These are phyloP conservation scores for Galerucella calmariensis DNA, from an alignment of 2,888 invertebrate species.

Conservation along the genomic window DNA sequence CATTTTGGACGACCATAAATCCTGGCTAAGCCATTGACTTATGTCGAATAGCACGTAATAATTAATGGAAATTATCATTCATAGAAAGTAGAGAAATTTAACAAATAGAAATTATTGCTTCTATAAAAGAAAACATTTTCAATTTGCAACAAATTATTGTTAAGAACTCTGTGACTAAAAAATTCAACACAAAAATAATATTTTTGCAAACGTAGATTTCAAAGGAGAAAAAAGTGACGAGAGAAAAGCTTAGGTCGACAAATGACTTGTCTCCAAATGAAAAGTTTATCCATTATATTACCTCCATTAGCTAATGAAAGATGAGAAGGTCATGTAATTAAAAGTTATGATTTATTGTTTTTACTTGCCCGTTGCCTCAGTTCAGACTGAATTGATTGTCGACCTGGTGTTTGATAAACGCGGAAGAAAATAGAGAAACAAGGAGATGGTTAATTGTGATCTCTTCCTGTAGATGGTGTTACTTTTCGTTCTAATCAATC, in stretches of 20 bases:
- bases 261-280: slow-evolving; percentile 31
- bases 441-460: slow-evolving; percentile 26
- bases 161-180: not conserved
- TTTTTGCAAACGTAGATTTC: not conserved
- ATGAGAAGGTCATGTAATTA: slow-evolving; percentile 39
- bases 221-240: not conserved
- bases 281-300: slow-evolving; percentile 32
- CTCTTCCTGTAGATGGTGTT: slow-evolving; percentile 19
- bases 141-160: not conserved
- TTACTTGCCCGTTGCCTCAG: slow-evolving; percentile 31
- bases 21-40: too few relatives aligned
- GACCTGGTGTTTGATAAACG: slow-evolving; percentile 38
- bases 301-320: slow-evolving; percentile 40
- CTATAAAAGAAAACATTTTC: too few relatives aligned
- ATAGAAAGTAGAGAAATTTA: too few relatives aligned
- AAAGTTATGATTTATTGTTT: slow-evolving; percentile 40
- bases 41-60: too few relatives aligned
- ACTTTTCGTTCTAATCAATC: slow-evolving; percentile 25
- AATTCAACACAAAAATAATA: not conserved
- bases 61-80: too few relatives aligned
- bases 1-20: too few relatives aligned
- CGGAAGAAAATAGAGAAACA: slow-evolving; percentile 4
- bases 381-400: slow-evolving; percentile 36
- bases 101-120: too few relatives aligned
- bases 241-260: slow-evolving; percentile 13